Conservation (phyloP, 2,113 vertebrate species). For the Zosterops lateralis region DNA sequence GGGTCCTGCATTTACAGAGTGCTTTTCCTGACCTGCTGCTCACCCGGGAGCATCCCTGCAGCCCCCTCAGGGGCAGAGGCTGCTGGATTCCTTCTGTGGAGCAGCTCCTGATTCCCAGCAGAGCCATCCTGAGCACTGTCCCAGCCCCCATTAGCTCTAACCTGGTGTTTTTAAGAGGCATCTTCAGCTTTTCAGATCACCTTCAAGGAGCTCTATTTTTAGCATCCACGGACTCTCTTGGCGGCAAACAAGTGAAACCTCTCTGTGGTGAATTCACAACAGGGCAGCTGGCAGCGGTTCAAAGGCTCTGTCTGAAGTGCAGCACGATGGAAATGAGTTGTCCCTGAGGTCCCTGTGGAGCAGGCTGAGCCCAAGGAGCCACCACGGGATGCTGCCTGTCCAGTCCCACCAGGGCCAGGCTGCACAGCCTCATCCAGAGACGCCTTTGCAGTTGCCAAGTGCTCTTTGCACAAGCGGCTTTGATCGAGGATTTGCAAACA, state of each 20-base stretch:
- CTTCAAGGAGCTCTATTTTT: slow-evolving; percentile 35
- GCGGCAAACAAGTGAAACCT: slow-evolving; percentile 2
- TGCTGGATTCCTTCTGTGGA: fast-evolving
- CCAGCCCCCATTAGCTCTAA: background rate
- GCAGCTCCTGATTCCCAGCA: background rate
- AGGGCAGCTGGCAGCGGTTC: background rate
- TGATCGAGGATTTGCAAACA: background rate
- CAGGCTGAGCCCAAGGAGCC: background rate
- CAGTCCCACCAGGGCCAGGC: background rate
- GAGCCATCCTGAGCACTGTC: fast-evolving
- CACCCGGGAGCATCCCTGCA: background rate
- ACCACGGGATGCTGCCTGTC: background rate
- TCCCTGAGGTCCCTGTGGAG: background rate
- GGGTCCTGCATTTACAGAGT: background rate
- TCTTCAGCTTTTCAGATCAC: slow-evolving; percentile 20
- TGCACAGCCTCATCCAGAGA: fast-evolving
- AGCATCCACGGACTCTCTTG: background rate
- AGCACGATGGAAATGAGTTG: background rate
- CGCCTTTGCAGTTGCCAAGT: fast-evolving
- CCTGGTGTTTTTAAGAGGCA: background rate
- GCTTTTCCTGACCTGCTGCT: background rate
- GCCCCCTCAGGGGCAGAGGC: background rate
- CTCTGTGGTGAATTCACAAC: background rate
- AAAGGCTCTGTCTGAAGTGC: background rate
- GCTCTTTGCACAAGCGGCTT: background rate